Conservation (phyloP, 2,113 vertebrate species). For the Vulpes vulpes region DNA sequence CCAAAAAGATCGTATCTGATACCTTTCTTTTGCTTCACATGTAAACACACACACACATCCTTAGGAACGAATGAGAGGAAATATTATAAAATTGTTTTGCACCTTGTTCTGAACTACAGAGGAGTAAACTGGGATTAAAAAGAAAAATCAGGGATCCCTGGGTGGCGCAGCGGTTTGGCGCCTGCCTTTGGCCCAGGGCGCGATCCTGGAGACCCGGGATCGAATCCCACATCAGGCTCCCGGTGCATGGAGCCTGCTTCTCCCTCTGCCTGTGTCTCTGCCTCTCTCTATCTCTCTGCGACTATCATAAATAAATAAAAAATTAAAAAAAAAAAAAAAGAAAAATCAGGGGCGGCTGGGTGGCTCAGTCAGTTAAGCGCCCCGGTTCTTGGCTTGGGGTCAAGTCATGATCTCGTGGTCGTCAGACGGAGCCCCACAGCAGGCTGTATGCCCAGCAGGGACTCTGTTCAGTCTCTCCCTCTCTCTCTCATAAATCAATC, state of each 20-base stretch:
- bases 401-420: neutral
- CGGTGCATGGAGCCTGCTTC: no score
- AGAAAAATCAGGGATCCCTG: neutral
- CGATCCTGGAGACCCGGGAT: no score
- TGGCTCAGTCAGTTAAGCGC: neutral
- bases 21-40: slow-evolving; percentile 28
- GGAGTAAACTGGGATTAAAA: slow-evolving; percentile 13
- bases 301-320: no score
- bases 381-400: neutral
- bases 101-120: slow-evolving; percentile 20
- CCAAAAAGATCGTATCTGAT: neutral
- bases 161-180: no score
- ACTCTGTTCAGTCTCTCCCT: neutral
- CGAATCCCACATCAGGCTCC: no score
- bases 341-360: neutral
- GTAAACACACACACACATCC: neutral
- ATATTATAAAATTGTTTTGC: neutral
- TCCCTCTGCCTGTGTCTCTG: no score
- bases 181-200: no score
- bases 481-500: neutral
- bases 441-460: neutral
- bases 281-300: no score
- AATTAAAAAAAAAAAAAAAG: slow-evolving; percentile 24
- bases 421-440: neutral
- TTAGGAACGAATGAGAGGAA: neutral